A percentile compares a stretch with the other conserved stretches of the same genome.
These are phyloP conservation scores for Linyphia triangularis DNA, from an alignment of 2,888 invertebrate genomes.

Conservation along the genomic window DNA sequence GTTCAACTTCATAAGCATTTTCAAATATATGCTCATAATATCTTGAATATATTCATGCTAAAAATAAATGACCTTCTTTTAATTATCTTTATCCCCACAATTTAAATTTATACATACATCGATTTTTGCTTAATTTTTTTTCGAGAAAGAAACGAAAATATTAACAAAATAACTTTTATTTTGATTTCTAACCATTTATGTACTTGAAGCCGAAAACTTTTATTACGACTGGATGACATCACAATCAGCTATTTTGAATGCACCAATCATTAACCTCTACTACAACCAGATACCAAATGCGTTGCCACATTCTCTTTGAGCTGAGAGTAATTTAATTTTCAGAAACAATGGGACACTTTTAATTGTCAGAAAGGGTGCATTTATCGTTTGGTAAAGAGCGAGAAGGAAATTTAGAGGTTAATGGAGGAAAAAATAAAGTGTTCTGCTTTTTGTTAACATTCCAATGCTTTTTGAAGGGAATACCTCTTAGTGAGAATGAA, in stretches of 20 bases:
- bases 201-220: too few relatives aligned
- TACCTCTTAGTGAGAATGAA: background rate
- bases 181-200: too few relatives aligned
- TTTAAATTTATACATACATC: too few relatives aligned
- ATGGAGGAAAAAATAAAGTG: background rate
- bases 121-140: too few relatives aligned
- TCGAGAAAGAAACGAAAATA: too few relatives aligned
- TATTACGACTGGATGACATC: conserved; percentile 1
- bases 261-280: conserved; percentile 48
- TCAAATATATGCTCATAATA: too few relatives aligned
- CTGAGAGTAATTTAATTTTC: conserved; percentile 51
- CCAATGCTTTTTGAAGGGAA: background rate
- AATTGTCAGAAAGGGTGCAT: background rate
- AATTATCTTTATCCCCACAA: too few relatives aligned
- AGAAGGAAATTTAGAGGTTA: background rate
- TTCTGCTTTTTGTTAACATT: background rate
- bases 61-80: too few relatives aligned
- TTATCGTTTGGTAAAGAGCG: conserved; percentile 33
- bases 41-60: too few relatives aligned
- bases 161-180: too few relatives aligned
- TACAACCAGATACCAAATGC: background rate
- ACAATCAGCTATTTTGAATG: conserved; percentile 43
- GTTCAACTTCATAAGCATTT: too few relatives aligned
- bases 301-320: conserved; percentile 23
- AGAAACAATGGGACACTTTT: conserved; percentile 33